Conservation (phyloP, 2,113 vertebrate species). For the Zapornia atra region DNA sequence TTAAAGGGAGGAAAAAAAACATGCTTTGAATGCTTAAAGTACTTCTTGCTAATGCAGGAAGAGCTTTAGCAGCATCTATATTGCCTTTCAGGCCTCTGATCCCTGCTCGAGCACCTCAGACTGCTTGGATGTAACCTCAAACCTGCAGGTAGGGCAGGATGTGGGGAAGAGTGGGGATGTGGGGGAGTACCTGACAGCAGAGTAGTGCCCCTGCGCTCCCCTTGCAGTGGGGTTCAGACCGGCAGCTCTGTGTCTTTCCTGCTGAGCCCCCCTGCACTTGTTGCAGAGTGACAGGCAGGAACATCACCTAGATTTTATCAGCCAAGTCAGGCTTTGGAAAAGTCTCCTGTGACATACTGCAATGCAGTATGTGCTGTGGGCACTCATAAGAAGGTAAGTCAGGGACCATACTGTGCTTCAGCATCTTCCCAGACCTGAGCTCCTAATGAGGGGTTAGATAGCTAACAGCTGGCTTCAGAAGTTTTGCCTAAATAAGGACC, state of each 20-base stretch:
- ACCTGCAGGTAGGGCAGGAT: background rate
- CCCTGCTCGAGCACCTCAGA: background rate
- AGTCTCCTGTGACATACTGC: background rate
- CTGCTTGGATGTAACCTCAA: background rate
- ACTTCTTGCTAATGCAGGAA: background rate
- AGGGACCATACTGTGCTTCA: background rate
- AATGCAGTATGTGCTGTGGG: background rate
- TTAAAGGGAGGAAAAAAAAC: rapidly evolving
- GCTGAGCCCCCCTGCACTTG: background rate
- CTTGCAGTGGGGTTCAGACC: rapidly evolving
- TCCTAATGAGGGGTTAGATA: background rate
- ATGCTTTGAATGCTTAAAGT: background rate
- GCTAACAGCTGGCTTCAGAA: background rate
- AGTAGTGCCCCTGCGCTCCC: background rate
- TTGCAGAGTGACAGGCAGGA: background rate
- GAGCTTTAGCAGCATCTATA: background rate
- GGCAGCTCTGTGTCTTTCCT: background rate
- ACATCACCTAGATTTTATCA: background rate
- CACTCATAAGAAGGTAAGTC: background rate
- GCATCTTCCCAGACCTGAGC: background rate
- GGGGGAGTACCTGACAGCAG: background rate
- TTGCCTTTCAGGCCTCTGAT: constrained; percentile 20
- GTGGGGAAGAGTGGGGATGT: background rate
- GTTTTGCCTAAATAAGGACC: background rate
- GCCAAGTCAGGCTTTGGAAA: background rate